Evolutionary conservation across 2,113 vertebrate genomes (phyloP), one percentile per base, ranked within the genome.

Genomic region (Oxygymnocypris stewartii): DNA sequence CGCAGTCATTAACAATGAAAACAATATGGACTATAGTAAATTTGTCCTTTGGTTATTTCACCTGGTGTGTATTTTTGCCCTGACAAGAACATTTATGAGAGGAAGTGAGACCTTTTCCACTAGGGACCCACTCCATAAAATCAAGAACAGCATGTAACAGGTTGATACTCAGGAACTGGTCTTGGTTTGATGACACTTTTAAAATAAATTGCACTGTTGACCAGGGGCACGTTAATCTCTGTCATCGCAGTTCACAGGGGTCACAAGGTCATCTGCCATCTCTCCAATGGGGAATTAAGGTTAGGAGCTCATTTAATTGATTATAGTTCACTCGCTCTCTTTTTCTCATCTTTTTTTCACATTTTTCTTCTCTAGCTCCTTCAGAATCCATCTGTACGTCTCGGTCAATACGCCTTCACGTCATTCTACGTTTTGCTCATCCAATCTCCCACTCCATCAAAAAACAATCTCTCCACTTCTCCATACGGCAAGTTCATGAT

Each of bases 241-340:
- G 88, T 67, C 73, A 84, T 12, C 14, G 54, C 18, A 76, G 82
- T 85, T 91, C 88, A 85, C 37, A 4, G 42, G 0, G 89, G 88
- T 92, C 89, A 88, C 0, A 7, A 61, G 90, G 89, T 85, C 84
- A 20, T 90, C 85, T 37, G 77, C 93, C 89, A 92, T 93, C 85
- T 88, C 82, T 87, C 89, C 90, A 88, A 61, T 75, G 2, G 75
- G 79, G 88, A 87, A 87, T 82, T 87, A 54, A 85, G 92, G 91
- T 93, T 90, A 91, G 74, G 42, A 75, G 80, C 42, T 31, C 88
- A 81, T 88, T 89, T 91, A 85, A 92, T 93, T 89, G 87, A 89
- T 86, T 80, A 61, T 35, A 40, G 44, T 28, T 87, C 51, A 42
- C 42, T 79, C 11, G n/a, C 12, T 42, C 75, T n/a, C 42, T 77